Conservation (phyloP, 2,113 vertebrate genomes). For the Epinephelus lanceolatus region DNA sequence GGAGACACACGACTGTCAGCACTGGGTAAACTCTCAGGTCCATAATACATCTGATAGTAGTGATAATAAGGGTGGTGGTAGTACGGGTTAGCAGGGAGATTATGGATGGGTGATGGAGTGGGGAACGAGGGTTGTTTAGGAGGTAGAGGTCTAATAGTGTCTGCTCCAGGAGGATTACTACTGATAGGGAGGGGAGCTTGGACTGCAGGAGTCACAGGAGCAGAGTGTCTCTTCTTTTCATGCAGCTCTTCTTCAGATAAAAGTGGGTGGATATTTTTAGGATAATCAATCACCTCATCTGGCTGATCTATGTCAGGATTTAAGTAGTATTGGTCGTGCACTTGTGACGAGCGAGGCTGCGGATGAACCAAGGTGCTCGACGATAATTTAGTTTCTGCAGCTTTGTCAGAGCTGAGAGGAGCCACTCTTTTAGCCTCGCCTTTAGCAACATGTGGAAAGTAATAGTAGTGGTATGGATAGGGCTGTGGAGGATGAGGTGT, state of each 20-base stretch:
- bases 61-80: constrained; percentile 36
- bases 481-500: constrained; percentile 1
- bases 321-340: not conserved
- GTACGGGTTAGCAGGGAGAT: constrained; percentile 27
- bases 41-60: constrained; percentile 37
- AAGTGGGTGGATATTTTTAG: not conserved
- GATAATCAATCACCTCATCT: not conserved
- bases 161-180: not conserved
- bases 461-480: constrained; percentile 29
- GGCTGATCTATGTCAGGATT: not conserved
- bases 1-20: not conserved
- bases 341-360: not conserved
- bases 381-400: not conserved
- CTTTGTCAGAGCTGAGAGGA: not conserved
- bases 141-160: not conserved
- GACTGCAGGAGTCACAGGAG: not conserved
- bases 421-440: not conserved
- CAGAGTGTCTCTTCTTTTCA: not conserved
- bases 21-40: not conserved
- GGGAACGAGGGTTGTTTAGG: not conserved
- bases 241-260: not conserved
- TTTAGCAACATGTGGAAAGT: constrained; percentile 20
- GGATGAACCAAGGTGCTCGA: not conserved
- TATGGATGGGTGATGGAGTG: not conserved
- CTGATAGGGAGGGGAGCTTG: not conserved